Conservation (phyloP, 2,888 invertebrate genomes). For the Eupithecia subfuscata region DNA sequence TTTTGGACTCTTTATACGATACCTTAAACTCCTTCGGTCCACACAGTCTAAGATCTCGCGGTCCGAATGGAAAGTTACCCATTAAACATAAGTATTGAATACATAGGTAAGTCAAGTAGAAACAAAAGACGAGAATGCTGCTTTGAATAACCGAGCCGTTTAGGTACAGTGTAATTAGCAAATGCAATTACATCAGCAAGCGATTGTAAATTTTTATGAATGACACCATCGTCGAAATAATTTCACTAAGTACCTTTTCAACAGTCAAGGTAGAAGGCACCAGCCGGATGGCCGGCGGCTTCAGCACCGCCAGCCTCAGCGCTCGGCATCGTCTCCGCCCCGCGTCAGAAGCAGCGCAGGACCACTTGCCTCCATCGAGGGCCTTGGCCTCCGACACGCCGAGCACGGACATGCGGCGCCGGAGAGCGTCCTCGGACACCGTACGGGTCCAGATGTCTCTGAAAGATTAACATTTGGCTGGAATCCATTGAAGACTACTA, state of each 20-base stretch:
- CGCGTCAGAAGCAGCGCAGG: slow-evolving; percentile 90
- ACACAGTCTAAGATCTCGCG: too few relatives aligned
- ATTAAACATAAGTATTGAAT: too few relatives aligned
- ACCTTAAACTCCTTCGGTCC: too few relatives aligned
- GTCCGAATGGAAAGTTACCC: too few relatives aligned
- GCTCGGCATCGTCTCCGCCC: slow-evolving; percentile 88
- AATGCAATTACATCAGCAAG: not conserved
- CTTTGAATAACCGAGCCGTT: not conserved
- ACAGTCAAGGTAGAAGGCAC: slow-evolving; percentile 88
- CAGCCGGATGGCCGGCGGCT: slow-evolving; percentile 87
- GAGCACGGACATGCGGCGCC: slow-evolving; percentile 86
- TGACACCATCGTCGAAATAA: not conserved
- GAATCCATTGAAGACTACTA: not conserved
- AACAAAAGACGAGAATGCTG: not conserved
- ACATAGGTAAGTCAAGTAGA: too few relatives aligned
- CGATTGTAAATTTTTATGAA: not conserved
- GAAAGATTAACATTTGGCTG: slow-evolving; percentile 22
- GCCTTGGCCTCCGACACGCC: slow-evolving; percentile 88
- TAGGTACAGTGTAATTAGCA: not conserved
- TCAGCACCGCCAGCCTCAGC: slow-evolving; percentile 84
- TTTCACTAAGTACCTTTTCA: slow-evolving; percentile 82
- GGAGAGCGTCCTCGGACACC: slow-evolving; percentile 80
- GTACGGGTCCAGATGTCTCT: slow-evolving; percentile 88
- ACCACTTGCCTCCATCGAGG: slow-evolving; percentile 90
- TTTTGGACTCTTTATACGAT: too few relatives aligned